Percentiles rank a stretch among this genome's conserved stretches.
Conservation (phyloP, 2,888 invertebrate genomes). For the Cylindroiulus punctatus region DNA sequence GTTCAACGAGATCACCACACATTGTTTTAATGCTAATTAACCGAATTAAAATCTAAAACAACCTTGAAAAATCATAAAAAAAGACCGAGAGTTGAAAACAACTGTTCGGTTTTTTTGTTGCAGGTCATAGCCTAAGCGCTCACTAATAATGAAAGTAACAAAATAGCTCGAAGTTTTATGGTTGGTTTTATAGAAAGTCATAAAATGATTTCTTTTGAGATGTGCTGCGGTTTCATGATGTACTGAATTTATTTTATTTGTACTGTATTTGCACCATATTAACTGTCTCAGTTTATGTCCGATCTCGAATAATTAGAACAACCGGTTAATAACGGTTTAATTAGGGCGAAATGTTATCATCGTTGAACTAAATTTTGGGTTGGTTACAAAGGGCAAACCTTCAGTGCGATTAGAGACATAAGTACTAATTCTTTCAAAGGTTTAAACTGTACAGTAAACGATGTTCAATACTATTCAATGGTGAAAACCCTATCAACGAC, state of each 20-base stretch:
- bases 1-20: slow-evolving; percentile 3
- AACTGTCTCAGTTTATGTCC: too few relatives aligned
- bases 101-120: background rate
- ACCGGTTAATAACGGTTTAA: background rate
- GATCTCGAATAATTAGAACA: background rate
- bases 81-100: background rate
- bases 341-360: background rate
- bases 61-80: background rate
- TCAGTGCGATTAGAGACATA: background rate
- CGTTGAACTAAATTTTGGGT: background rate
- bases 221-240: too few relatives aligned
- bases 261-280: background rate
- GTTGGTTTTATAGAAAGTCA: background rate
- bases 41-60: background rate
- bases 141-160: background rate
- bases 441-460: too few relatives aligned
- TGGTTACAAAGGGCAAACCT: background rate
- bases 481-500: too few relatives aligned
- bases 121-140: background rate
- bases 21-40: slow-evolving; percentile 34
- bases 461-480: too few relatives aligned
- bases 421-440: background rate
- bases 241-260: background rate
- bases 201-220: background rate
- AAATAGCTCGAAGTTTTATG: background rate